A percentile compares a stretch with the other conserved stretches of the same genome.
Conservation (phyloP, 2,888 invertebrate genomes). For the Melanostoma scalare region DNA sequence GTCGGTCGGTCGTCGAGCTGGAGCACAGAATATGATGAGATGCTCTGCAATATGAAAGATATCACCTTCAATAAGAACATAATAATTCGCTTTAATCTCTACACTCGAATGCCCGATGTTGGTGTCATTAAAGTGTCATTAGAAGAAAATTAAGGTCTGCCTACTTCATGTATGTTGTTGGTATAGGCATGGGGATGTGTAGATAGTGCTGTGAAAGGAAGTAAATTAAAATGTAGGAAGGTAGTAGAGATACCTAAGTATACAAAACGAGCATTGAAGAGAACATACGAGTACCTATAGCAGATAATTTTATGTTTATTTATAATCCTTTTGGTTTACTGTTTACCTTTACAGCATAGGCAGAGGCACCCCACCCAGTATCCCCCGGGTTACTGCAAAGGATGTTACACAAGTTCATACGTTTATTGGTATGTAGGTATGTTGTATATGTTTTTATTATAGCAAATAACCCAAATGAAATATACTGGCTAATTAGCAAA, state of each 20-base stretch:
- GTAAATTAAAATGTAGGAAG: conserved; percentile 17
- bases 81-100: conserved; percentile 56
- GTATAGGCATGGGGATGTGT: not conserved
- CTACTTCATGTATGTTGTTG: not conserved
- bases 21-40: conserved; percentile 17
- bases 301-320: conserved; percentile 7
- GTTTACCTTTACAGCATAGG: not conserved
- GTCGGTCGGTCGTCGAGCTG: too few relatives aligned
- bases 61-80: conserved; percentile 33
- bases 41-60: conserved; percentile 16
- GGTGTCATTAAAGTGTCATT: conserved; percentile 58
- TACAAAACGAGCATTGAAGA: not conserved
- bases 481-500: conserved; percentile 29
- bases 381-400: not conserved
- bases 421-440: not conserved
- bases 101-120: conserved; percentile 28
- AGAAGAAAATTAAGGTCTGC: conserved; percentile 36
- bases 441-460: not conserved
- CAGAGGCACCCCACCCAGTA: too few relatives aligned
- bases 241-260: not conserved
- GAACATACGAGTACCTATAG: conserved; percentile 2
- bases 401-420: not conserved
- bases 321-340: conserved; percentile 35
- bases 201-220: not conserved
- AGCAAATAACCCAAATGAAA: conserved; percentile 16